Percentiles rank a stretch among this genome's conserved stretches.
Conservation (phyloP, 2,888 invertebrate species). For the Cephonodes hylas region DNA sequence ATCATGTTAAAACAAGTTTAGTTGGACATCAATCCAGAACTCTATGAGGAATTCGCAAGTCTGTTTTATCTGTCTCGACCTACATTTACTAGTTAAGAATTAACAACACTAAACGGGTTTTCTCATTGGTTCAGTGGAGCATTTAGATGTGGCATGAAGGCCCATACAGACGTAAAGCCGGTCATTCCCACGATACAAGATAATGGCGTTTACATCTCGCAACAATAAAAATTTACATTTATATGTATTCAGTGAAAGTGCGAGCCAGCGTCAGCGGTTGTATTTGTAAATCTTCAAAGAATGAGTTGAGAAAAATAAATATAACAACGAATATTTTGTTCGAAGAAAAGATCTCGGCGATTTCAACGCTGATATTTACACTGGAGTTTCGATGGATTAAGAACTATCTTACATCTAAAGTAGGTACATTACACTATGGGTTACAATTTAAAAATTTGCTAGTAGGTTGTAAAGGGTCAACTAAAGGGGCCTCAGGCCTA, state of each 20-base stretch:
- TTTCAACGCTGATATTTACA: too few relatives aligned
- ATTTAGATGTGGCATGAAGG: not conserved
- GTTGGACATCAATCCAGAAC: not conserved
- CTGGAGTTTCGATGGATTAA: too few relatives aligned
- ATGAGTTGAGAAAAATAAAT: too few relatives aligned
- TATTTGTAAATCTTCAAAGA: not conserved
- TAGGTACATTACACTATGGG: too few relatives aligned
- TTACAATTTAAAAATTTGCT: too few relatives aligned
- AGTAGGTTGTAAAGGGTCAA: too few relatives aligned
- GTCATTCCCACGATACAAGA: conserved; percentile 9
- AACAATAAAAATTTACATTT: conserved; percentile 9
- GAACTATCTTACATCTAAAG: too few relatives aligned
- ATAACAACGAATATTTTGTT: too few relatives aligned
- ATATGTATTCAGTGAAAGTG: conserved; percentile 15
- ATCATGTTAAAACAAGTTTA: too few relatives aligned
- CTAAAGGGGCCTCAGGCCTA: too few relatives aligned
- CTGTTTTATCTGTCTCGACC: not conserved
- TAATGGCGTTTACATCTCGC: not conserved
- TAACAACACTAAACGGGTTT: conserved; percentile 6
- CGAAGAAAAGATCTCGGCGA: too few relatives aligned
- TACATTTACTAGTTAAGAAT: not conserved
- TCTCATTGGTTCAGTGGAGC: not conserved
- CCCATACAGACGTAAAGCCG: not conserved
- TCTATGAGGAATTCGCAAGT: not conserved
- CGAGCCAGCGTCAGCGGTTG: not conserved